Conservation (phyloP, 2,113 vertebrate genomes). For the Pomatostomus ruficeps region DNA sequence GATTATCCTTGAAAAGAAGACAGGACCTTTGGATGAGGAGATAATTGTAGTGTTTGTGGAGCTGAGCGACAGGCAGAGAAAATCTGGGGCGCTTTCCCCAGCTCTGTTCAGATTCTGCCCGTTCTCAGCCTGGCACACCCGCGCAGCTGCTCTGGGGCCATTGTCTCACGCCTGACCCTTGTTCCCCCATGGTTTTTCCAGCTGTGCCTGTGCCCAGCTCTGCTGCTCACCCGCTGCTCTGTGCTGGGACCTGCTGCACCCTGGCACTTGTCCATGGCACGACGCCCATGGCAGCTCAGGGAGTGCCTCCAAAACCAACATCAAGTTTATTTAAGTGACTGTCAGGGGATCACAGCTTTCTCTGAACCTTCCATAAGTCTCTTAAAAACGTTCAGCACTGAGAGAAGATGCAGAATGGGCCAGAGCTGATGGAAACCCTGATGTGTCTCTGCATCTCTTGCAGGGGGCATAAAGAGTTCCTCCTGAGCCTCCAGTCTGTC, state of each 20-base stretch:
- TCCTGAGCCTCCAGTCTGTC: not conserved
- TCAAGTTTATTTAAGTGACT: not conserved
- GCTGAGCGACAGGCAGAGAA: not conserved
- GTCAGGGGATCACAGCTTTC: not conserved
- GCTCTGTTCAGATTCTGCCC: not conserved
- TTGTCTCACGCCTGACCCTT: not conserved
- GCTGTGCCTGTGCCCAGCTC: not conserved
- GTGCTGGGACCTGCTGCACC: not conserved
- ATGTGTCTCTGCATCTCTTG: not conserved
- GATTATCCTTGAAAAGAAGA: not conserved
- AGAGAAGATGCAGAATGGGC: not conserved
- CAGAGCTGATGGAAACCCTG: not conserved
- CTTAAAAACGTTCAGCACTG: not conserved
- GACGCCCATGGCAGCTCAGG: not conserved
- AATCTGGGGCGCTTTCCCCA: not conserved
- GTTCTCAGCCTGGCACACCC: not conserved
- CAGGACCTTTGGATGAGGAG: not conserved
- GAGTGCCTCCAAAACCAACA: not conserved
- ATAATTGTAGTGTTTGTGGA: not conserved
- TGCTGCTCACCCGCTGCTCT: not conserved
- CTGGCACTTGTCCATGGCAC: not conserved
- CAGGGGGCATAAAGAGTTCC: not conserved
- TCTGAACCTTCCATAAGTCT: accelerated
- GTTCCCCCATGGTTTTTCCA: accelerated
- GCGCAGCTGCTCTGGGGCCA: not conserved